phyloP scores from a whole-genome alignment of 2,113 vertebrate species.

The Promerops cafer region DNA sequence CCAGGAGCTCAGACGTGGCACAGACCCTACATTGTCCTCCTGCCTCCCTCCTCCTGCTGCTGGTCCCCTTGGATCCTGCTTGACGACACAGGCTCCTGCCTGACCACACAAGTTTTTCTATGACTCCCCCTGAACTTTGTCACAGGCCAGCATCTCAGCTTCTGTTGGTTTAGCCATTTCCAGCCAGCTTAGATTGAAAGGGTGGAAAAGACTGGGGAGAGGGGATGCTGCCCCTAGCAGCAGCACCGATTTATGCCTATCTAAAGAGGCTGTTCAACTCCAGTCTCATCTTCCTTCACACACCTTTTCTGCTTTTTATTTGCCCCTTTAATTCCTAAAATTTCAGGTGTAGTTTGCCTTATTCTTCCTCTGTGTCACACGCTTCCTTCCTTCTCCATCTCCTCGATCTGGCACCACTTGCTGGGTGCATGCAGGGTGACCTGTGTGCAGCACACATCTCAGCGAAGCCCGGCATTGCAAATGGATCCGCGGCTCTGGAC shows the following conservation, averaged over 20 bases:
- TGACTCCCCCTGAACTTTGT: neutral
- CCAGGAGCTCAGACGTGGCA: neutral
- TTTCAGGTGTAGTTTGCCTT: neutral
- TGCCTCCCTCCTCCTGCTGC: fast-evolving
- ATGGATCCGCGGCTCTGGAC: fast-evolving
- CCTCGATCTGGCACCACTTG: fast-evolving
- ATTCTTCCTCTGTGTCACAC: neutral
- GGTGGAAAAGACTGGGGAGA: fast-evolving
- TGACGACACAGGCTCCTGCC: neutral
- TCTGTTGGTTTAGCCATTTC: neutral
- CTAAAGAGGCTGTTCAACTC: neutral
- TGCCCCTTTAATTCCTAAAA: neutral
- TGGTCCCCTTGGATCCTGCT: neutral
- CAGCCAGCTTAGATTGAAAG: neutral
- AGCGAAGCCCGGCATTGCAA: fast-evolving
- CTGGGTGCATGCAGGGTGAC: neutral
- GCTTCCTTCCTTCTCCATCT: neutral
- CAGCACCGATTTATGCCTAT: neutral
- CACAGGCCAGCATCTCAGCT: neutral
- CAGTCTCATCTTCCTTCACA: neutral
- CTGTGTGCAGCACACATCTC: neutral
- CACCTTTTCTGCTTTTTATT: neutral
- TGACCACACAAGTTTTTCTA: neutral
- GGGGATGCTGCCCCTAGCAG: neutral
- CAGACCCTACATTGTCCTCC: neutral